These are phyloP conservation scores for Tragelaphus strepsiceros DNA, from an alignment of 2,113 vertebrate genomes.

Conservation along the genomic window DNA sequence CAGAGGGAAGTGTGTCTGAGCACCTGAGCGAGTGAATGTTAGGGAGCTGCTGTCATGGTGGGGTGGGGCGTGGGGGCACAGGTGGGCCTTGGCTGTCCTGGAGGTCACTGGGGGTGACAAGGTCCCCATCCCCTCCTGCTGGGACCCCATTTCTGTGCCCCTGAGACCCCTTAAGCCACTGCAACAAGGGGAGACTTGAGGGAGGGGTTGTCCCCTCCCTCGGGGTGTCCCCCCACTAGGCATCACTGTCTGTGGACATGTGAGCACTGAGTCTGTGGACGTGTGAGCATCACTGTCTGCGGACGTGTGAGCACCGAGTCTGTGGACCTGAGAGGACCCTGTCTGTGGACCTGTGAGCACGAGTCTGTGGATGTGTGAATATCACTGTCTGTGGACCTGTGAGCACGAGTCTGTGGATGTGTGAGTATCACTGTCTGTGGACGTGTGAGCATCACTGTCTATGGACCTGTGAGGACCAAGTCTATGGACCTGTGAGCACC, in stretches of 20 bases:
- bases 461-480: rapidly evolving
- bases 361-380: too few relatives aligned
- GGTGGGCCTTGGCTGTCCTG: not conserved
- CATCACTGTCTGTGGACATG: too few relatives aligned
- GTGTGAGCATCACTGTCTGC: rapidly evolving
- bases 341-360: too few relatives aligned
- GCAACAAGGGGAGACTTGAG: not conserved
- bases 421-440: too few relatives aligned
- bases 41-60: not conserved
- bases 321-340: too few relatives aligned
- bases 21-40: not conserved
- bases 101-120: not conserved
- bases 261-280: too few relatives aligned
- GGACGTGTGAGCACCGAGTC: too few relatives aligned
- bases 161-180: not conserved
- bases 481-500: too few relatives aligned
- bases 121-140: not conserved
- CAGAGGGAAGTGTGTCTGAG: not conserved
- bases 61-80: not conserved
- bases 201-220: not conserved
- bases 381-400: too few relatives aligned
- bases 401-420: too few relatives aligned
- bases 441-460: too few relatives aligned
- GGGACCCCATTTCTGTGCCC: not conserved
- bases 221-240: too few relatives aligned